phyloP scores from a whole-genome alignment of 2,113 vertebrate genomes.

The Ardeotis arabs region DNA sequence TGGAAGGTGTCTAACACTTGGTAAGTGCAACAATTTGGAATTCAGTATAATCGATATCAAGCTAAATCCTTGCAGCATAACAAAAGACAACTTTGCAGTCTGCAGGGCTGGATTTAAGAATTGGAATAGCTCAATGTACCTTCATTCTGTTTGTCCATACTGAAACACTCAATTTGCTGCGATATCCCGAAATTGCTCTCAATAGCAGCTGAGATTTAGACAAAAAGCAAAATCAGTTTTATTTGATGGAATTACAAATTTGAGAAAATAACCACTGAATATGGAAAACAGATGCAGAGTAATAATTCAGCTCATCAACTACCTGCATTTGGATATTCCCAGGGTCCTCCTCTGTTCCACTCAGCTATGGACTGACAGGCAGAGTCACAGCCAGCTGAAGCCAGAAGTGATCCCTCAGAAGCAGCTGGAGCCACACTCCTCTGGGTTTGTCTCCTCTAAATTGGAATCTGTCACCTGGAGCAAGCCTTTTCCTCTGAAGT shows the following conservation, averaged over 20 bases:
- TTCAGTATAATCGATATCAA: background rate
- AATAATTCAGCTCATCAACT: background rate
- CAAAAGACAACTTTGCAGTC: background rate
- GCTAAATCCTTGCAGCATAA: background rate
- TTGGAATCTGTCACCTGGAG: rapidly evolving
- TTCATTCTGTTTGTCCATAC: background rate
- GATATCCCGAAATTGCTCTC: background rate
- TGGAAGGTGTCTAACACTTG: background rate
- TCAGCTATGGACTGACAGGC: background rate
- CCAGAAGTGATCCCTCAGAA: background rate
- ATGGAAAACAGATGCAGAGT: background rate
- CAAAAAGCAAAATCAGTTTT: background rate
- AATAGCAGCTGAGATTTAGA: background rate
- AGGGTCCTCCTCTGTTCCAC: background rate
- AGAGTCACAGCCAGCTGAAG: background rate
- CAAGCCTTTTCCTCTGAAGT: background rate
- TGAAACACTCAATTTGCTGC: background rate
- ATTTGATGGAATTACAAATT: background rate
- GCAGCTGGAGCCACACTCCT: background rate
- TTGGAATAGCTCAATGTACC: background rate
- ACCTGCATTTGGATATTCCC: background rate
- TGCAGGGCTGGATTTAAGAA: background rate
- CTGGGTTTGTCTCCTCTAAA: background rate
- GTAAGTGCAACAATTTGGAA: background rate
- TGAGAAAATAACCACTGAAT: background rate